Evolutionary conservation across 2,888 invertebrate species (phyloP).

Genomic region (Pinctada fucata): DNA sequence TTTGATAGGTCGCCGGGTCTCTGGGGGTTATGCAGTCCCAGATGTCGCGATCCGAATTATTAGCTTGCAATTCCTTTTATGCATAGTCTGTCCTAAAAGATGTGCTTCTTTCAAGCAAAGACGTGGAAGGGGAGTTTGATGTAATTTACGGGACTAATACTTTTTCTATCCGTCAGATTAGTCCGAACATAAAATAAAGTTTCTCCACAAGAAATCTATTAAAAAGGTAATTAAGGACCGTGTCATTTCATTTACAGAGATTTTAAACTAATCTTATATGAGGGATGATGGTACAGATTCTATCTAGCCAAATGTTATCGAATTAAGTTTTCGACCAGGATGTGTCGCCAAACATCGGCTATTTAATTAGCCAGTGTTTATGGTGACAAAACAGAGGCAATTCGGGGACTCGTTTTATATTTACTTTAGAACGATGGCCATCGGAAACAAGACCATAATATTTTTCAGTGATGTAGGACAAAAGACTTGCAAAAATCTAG

Average conservation of each 20-base stretch:
- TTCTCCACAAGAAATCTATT: conserved; percentile 42
- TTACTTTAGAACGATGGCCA: too few relatives aligned
- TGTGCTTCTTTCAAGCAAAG: conserved; percentile 5
- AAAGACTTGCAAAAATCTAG: background rate
- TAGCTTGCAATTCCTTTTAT: conserved; percentile 25
- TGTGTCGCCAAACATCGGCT: conserved; percentile 15
- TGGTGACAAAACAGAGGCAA: background rate
- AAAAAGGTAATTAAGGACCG: conserved; percentile 42
- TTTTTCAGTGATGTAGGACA: background rate
- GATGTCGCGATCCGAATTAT: conserved; percentile 27
- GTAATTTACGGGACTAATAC: conserved; percentile 43
- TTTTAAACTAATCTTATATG: conserved; percentile 40
- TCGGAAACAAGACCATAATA: too few relatives aligned
- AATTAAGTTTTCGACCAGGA: conserved; percentile 27
- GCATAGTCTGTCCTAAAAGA: conserved; percentile 15
- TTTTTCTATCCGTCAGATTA: conserved; percentile 42
- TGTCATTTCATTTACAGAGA: conserved; percentile 42
- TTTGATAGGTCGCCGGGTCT: conserved; percentile 31
- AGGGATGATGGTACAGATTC: conserved; percentile 28
- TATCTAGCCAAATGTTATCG: conserved; percentile 32
- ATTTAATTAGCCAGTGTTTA: conserved; percentile 17
- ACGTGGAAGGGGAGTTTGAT: conserved; percentile 13
- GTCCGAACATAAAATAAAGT: conserved; percentile 42
- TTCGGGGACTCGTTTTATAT: too few relatives aligned
- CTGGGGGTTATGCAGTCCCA: conserved; percentile 15